Conservation (phyloP, 2,113 vertebrate genomes). For the Grus americana region DNA sequence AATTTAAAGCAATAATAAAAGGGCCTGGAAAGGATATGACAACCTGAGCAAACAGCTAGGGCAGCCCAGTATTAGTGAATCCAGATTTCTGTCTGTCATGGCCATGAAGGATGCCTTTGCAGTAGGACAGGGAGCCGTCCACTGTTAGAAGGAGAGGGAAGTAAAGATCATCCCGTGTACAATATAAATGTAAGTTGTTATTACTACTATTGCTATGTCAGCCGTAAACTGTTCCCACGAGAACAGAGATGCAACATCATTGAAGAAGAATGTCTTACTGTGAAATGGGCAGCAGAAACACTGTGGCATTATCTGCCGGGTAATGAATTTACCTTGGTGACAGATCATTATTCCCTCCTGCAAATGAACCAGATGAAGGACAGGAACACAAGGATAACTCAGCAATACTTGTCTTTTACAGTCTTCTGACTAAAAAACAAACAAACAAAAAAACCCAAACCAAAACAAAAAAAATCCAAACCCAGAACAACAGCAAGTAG, state of each 20-base stretch:
- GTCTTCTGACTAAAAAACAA: conserved; percentile 19
- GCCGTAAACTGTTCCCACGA: conserved; percentile 63
- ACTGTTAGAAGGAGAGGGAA: conserved; percentile 53
- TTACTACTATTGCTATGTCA: conserved; percentile 69
- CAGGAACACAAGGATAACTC: conserved; percentile 57
- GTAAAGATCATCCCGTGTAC: conserved; percentile 55
- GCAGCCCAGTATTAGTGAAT: neutral
- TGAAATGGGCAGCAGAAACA: conserved; percentile 56
- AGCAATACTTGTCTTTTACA: conserved; percentile 27
- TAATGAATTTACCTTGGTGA: conserved; percentile 73
- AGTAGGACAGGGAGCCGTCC: conserved; percentile 29
- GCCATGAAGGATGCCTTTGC: conserved; percentile 22
- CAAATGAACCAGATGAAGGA: conserved; percentile 63
- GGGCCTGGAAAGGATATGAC: neutral
- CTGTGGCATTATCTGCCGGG: conserved; percentile 58
- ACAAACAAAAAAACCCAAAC: neutral
- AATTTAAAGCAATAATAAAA: neutral
- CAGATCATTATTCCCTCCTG: conserved; percentile 67
- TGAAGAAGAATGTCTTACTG: conserved; percentile 55
- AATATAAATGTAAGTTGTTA: conserved; percentile 68
- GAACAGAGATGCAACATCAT: conserved; percentile 51
- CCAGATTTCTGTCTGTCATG: neutral
- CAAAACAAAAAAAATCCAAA: too few species aligned
- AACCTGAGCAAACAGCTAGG: neutral
- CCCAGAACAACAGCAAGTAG: neutral